Conservation (phyloP, 2,113 vertebrate genomes). For the Saguinus imperator region DNA sequence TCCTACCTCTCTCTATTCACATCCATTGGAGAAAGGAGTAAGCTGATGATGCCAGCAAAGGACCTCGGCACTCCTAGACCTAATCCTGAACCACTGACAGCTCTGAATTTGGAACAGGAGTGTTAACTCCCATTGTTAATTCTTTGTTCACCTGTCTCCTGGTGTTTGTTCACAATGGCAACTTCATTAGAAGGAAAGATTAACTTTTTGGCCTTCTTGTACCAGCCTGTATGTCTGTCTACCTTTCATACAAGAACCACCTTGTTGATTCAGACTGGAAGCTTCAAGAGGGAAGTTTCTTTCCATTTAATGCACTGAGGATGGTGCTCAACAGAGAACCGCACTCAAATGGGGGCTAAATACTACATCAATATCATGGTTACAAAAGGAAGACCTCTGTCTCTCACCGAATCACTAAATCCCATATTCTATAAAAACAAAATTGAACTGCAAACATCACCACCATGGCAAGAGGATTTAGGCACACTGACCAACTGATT, state of each 20-base stretch:
- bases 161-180: not conserved
- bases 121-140: not conserved
- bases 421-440: not conserved
- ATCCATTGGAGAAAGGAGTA: not conserved
- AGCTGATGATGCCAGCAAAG: no score
- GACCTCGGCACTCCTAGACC: not conserved
- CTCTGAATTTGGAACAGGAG: not conserved
- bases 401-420: not conserved
- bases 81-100: not conserved
- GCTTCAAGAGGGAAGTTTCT: not conserved
- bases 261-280: not conserved
- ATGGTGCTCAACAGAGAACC: not conserved
- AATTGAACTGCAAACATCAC: not conserved
- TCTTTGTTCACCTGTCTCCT: not conserved
- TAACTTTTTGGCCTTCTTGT: not conserved
- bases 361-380: not conserved
- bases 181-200: not conserved
- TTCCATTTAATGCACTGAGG: not conserved
- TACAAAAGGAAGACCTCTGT: not conserved
- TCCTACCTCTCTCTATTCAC: not conserved
- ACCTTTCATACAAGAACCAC: not conserved
- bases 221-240: not conserved
- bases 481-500: not conserved
- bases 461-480: not conserved
- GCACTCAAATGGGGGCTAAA: not conserved